Evolutionary conservation across 2,888 invertebrate species (phyloP).

Genomic region (Uropetala carovei): DNA sequence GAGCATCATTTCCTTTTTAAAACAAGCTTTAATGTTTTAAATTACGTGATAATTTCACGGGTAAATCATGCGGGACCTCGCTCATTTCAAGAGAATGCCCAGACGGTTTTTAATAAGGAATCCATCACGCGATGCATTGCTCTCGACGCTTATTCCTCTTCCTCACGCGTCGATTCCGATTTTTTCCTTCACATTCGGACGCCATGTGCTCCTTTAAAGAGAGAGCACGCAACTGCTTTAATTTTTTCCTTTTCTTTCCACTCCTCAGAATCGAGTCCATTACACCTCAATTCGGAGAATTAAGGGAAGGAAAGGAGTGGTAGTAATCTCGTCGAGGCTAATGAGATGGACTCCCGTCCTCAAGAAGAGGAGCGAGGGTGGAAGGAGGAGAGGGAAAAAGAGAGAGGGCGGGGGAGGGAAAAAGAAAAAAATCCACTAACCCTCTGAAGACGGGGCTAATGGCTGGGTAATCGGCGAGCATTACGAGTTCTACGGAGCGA

Average conservation of each 20-base stretch:
- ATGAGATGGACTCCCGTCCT: conserved; percentile 24
- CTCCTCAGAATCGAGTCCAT: conserved; percentile 3
- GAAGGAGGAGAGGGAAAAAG: neutral
- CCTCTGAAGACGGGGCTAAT: conserved; percentile 43
- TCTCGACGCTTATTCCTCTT: neutral
- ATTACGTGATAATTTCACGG: too few species aligned
- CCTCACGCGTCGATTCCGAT: too few species aligned
- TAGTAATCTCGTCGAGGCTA: conserved; percentile 28
- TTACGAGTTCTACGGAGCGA: conserved; percentile 37
- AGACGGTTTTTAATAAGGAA: too few species aligned
- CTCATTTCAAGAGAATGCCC: too few species aligned
- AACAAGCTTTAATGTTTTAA: too few species aligned
- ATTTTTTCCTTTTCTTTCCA: neutral
- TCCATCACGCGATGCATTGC: neutral
- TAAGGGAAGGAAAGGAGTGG: neutral
- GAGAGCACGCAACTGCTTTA: neutral
- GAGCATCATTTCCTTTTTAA: too few species aligned
- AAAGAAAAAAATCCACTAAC: conserved; percentile 16
- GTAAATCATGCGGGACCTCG: too few species aligned
- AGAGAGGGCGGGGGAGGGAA: neutral
- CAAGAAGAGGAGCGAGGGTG: neutral
- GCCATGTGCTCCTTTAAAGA: conserved; percentile 18
- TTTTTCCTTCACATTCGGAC: neutral
- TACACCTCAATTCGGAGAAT: conserved; percentile 31
- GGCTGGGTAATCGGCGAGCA: conserved; percentile 42